Percentiles rank a stretch among this genome's conserved stretches.
These are phyloP conservation scores for Eucera pruinosa DNA, from an alignment of 2,888 invertebrate species.

Conservation along the genomic window DNA sequence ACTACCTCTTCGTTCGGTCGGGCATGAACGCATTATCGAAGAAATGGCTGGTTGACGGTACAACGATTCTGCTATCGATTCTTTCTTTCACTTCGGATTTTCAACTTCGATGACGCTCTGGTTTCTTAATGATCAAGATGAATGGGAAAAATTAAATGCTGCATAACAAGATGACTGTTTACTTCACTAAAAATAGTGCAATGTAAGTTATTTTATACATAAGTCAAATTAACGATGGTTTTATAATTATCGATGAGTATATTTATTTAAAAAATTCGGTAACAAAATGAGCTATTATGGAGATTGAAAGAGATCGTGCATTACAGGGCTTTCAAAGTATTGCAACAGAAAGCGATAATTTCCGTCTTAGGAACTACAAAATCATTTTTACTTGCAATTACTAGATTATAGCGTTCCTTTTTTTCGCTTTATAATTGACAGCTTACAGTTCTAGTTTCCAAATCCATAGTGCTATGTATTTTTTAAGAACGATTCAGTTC, in stretches of 20 bases:
- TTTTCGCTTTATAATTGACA: slow-evolving; percentile 2
- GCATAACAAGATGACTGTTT: too few relatives aligned
- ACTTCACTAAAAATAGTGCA: too few relatives aligned
- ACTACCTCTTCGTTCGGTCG: slow-evolving; percentile 79
- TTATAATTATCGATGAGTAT: too few relatives aligned
- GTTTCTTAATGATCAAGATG: background rate
- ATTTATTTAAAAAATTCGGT: too few relatives aligned
- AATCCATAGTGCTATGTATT: too few relatives aligned
- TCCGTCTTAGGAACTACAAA: slow-evolving; percentile 1
- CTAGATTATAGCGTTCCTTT: background rate
- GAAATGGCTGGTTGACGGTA: slow-evolving; percentile 81
- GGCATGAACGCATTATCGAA: slow-evolving; percentile 83
- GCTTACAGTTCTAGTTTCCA: background rate
- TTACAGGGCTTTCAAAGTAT: slow-evolving; percentile 6
- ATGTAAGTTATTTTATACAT: too few relatives aligned
- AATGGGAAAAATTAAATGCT: background rate
- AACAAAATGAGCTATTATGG: background rate
- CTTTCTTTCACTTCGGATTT: background rate
- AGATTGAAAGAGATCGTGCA: slow-evolving; percentile 18
- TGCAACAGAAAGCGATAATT: slow-evolving; percentile 26
- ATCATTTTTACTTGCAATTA: slow-evolving; percentile 20
- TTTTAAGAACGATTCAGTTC: background rate
- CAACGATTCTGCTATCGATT: slow-evolving; percentile 31
- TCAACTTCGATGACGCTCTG: too few relatives aligned
- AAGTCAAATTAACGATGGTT: too few relatives aligned